Percentiles rank a stretch among this genome's conserved stretches.
phyloP scores from a whole-genome alignment of 2,113 vertebrate species.

The Daubentonia madagascariensis region DNA sequence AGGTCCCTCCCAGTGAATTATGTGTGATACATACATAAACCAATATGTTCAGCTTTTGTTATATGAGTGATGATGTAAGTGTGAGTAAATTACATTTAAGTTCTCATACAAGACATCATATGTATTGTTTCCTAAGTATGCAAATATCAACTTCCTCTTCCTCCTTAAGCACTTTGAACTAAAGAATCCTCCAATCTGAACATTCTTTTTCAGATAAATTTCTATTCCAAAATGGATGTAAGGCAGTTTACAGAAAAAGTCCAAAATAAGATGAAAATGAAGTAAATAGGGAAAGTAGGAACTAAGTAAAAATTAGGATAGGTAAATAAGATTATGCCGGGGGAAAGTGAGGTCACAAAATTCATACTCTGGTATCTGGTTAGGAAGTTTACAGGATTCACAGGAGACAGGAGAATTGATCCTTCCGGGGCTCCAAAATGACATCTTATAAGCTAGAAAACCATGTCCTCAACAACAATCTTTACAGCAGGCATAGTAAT shows the following conservation, averaged over 20 bases:
- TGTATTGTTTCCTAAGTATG: not conserved
- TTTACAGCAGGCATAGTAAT: not conserved
- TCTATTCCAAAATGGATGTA: not conserved
- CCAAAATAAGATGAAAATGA: constrained; percentile 8
- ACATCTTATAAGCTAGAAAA: not conserved
- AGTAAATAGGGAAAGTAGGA: not conserved
- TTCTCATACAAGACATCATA: not conserved
- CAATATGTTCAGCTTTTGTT: not conserved
- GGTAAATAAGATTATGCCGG: not conserved
- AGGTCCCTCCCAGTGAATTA: not conserved
- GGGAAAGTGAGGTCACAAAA: not conserved
- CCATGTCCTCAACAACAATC: not conserved
- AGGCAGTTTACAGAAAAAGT: not conserved
- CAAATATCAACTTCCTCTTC: not conserved
- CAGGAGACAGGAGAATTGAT: not conserved
- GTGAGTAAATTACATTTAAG: not conserved
- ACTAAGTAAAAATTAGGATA: not conserved
- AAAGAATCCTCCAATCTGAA: not conserved
- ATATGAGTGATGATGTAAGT: not conserved
- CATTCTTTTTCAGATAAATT: not conserved
- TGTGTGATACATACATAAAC: not conserved
- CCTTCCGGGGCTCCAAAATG: not conserved
- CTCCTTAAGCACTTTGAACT: not conserved
- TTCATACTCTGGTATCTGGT: not conserved
- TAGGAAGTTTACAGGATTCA: not conserved